Percentiles rank a stretch among this genome's conserved stretches.
These are phyloP conservation scores for Cephus pygmeus DNA, from an alignment of 2,888 invertebrate species.

Conservation along the genomic window DNA sequence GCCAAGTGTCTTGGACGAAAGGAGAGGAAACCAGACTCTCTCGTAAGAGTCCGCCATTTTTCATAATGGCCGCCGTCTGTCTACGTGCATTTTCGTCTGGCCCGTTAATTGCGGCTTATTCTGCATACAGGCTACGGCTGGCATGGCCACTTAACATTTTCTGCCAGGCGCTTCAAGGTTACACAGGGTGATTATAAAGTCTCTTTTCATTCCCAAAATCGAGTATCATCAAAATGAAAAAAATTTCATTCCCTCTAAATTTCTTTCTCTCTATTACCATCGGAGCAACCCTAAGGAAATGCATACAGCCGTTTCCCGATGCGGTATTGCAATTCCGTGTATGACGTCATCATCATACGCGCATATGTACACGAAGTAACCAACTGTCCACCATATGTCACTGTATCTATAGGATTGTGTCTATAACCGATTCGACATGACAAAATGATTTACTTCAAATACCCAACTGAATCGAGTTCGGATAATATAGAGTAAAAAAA, in stretches of 20 bases:
- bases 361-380: background rate
- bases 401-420: background rate
- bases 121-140: conserved; percentile 13
- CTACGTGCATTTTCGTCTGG: conserved; percentile 34
- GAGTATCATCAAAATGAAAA: background rate
- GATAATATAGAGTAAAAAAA: background rate
- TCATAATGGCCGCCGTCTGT: background rate
- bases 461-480: background rate
- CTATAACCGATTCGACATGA: background rate
- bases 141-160: conserved; percentile 40
- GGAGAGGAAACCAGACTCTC: background rate
- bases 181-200: conserved; percentile 18
- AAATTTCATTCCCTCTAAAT: background rate
- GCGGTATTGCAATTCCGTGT: background rate
- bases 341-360: background rate
- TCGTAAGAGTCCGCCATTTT: background rate
- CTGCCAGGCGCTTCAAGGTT: conserved; percentile 40
- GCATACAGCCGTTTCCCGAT: background rate
- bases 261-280: background rate
- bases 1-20: conserved; percentile 12
- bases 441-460: background rate
- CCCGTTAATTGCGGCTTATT: conserved; percentile 47
- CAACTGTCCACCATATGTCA: background rate
- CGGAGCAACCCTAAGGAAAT: background rate
- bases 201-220: background rate